Base-by-base conservation (phyloP, 1,140 invertebrate genomes). In the Drosophila lowei region DNA sequence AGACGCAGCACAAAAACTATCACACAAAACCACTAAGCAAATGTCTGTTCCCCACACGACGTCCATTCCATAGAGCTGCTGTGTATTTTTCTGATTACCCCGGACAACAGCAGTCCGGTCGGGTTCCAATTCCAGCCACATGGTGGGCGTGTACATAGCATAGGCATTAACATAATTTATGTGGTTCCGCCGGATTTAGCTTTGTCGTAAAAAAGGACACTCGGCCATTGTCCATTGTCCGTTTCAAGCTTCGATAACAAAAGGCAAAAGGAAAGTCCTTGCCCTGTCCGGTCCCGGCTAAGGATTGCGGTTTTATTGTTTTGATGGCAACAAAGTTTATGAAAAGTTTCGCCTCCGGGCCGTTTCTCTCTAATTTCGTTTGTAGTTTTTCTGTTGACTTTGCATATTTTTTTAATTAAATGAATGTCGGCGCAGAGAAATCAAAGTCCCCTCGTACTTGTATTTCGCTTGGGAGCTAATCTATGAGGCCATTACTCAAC, bases 351-450 rank as follows among this genome's bases (percentile, higher is more conserved):
- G 47, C 57, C 49, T 25, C 23, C 23, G 23, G 52, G 3, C 46
- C 21, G 48, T 41, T 50, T 46, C 38, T 50, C 49, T 64, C 63
- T 64, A 77, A 79, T 85, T 89, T 85, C 59, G 53, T 75, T 85
- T 80, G 70, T 89, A 79, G 79, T 89, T 88, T 80, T 90, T 89
- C 73, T 80, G 88, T 80, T 77, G 88, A 90, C 73, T 78, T 90
- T 90, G 88, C 88, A 88, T 84, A 88, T 84, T 88, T 90, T 90
- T 90, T 90, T 90, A 90, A 90, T 90, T 90, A 90, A 90, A 88
- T 71, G 76, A 59, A 76, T 68, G 55, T 64, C 28, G 50, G 54
- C 38, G 43, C 34, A 50, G 9, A 46, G 49, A 83, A 88, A 86
- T 88, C 81, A 81, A 86, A 88, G 56, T 70, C 28, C 34, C 34